Percentiles rank a stretch among this genome's conserved stretches.
Conservation (phyloP, 2,797 vertebrate species). For the Aythya fuligula region DNA sequence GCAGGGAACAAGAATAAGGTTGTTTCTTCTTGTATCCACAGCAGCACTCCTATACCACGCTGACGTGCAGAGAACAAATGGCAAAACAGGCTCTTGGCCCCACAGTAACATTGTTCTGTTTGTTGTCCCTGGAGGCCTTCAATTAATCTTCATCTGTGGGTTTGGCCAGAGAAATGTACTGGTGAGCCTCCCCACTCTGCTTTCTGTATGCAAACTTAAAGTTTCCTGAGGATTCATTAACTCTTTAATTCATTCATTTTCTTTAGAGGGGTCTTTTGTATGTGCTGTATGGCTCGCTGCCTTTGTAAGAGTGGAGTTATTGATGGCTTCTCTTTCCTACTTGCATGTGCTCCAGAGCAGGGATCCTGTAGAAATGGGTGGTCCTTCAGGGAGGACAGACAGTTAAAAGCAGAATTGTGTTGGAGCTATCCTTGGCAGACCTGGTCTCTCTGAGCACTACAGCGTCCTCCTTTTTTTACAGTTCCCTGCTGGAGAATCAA, state of each 20-base stretch:
- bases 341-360: background rate
- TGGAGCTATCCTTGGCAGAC: background rate
- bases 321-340: background rate
- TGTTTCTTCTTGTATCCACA: background rate
- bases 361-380: background rate
- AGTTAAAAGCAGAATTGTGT: background rate
- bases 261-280: background rate
- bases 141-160: constrained; percentile 34
- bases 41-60: background rate
- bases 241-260: background rate
- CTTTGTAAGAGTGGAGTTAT: background rate
- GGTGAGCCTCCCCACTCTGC: background rate
- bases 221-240: constrained; percentile 37
- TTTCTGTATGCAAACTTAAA: constrained; percentile 8
- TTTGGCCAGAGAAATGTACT: constrained; percentile 31
- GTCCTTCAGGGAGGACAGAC: background rate
- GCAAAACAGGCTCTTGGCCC: constrained; percentile 16
- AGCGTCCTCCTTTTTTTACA: background rate
- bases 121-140: constrained; percentile 19
- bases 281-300: background rate
- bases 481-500: background rate
- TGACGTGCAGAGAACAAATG: background rate
- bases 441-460: background rate
- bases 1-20: background rate
- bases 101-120: constrained; percentile 19